Percentiles rank a stretch among this genome's conserved stretches.
phyloP scores from a whole-genome alignment of 64 coral and sea anemone genomes.

The Montipora capricornis region DNA sequence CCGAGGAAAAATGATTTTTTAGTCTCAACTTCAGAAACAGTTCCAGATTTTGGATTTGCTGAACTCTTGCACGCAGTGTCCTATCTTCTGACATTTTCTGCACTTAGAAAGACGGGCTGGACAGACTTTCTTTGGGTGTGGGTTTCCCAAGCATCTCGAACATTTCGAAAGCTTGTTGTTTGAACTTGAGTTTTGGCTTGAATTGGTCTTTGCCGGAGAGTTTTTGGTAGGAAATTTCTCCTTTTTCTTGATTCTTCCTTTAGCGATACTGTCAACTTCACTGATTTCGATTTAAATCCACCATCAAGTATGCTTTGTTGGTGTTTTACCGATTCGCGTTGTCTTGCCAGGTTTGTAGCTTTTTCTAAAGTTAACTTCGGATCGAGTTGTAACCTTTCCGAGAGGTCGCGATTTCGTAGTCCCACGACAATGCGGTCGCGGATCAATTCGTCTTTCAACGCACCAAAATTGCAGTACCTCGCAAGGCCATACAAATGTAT shows the following conservation, averaged over 20 bases:
- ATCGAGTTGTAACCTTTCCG: conserved; percentile 57
- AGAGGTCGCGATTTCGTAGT: conserved; percentile 11
- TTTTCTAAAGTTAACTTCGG: conserved; percentile 54
- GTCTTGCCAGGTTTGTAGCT: conserved; percentile 25
- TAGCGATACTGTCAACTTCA: not conserved
- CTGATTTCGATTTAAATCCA: not conserved
- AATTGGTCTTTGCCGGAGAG: not conserved
- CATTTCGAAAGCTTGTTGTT: too few relatives aligned
- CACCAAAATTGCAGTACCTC: conserved; percentile 39
- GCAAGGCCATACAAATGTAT: conserved; percentile 22
- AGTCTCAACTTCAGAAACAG: not conserved
- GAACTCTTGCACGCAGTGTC: not conserved
- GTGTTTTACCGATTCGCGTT: conserved; percentile 58
- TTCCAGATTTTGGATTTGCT: not conserved
- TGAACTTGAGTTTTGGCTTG: too few relatives aligned
- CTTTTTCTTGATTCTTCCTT: not conserved
- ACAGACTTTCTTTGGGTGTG: conserved; percentile 9
- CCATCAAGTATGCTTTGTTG: conserved; percentile 39
- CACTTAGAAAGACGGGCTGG: not conserved
- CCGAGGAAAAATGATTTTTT: not conserved
- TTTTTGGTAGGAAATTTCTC: conserved; percentile 3
- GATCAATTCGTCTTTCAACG: conserved; percentile 26
- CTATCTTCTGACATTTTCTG: not conserved
- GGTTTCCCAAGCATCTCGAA: not conserved
- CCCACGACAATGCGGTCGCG: conserved; percentile 44